Evolutionary conservation across 2,113 vertebrate genomes (phyloP), one percentile per base, ranked within the genome.

Genomic region (Lynx canadensis): DNA sequence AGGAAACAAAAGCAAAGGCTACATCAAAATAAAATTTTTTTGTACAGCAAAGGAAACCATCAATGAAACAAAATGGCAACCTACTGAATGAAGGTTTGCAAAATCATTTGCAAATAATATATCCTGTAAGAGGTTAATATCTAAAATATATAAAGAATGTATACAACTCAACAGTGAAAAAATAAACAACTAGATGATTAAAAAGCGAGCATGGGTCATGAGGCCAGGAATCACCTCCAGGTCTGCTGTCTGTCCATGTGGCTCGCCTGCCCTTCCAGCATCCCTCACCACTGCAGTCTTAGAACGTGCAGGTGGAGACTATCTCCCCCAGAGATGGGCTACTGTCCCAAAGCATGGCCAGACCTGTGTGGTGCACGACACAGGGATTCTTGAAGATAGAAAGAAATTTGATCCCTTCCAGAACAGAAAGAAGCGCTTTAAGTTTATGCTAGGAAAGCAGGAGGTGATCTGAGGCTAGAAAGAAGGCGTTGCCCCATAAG

Each of bases 391-490:
- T 98, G 99, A 99, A 95, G 99, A 99, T 83, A 99, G 99, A 91
- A 99, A 99, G 96, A 99, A 99, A 98, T 99, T 99, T 15, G 99
- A 99, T 98, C 99, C 99, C 7, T 99, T 99, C 50, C 99, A 99
- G 7, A 99, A 99, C 98, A 99, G 99, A 98, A 99, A 99, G 98
- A 99, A 99, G 98, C 99, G 99, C 10, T 99, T 99, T 99, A 99
- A 99, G 96, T 99, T 99, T 92, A 99, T 99, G 98, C 99, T 99
- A 38, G 99, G 99, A 97, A 99, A 99, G 97, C 99, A 99, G 98
- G 99, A 99, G 97, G 99, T 99, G 98, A 99, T 99, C 98, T 99
- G 99, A 25, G 99, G 99, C 98, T 99, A 99, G 99, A 99, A 99
- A 76, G 99, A 99, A 98, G 99, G 99, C 9, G 99, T 99, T 0